Evolutionary conservation across 2,797 vertebrate genomes (phyloP), one percentile per base, ranked within the genome.

Genomic region (Gorsachius magnificus): DNA sequence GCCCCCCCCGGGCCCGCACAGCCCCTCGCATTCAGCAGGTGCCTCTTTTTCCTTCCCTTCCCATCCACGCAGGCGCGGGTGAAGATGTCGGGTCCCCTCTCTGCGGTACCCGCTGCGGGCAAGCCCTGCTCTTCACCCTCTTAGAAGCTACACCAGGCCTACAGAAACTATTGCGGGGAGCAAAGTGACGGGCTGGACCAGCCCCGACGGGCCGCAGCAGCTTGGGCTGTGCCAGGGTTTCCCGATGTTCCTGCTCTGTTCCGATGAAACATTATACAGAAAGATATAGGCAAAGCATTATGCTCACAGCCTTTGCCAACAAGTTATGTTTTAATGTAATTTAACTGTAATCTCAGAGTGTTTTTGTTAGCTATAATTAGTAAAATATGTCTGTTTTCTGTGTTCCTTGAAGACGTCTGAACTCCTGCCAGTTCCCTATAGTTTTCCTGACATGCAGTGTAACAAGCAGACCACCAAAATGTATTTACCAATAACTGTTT

Each of bases 301-400:
- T 89, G 91, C 93, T 97, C 51, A 17, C 85, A 95, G 95, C 81
- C 92, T 58, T 61, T 95, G 97, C 97, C 97, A 97, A 95, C 96
- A 94, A 96, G 95, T 95, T 97, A 94, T 96, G 94, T 97, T 96
- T 95, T 97, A 97, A 98, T 96, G 94, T 95, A 98, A 98, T 98
- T 98, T 98, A 95, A 93, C 97, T 97, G 97, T 97, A 97, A 98
- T 98, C 97, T 95, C 97, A 92, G 97, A 93, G 91, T 97, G 97
- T 98, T 98, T 98, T 97, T 97, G 97, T 97, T 97, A 82, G 92
- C 97, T 98, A 96, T 98, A 98, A 98, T 98, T 98, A 98, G 97
- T 97, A 98, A 98, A 98, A 98, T 96, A 96, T 97, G 98, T 97
- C 97, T 98, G 96, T 97, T 98, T 98, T 98, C 97, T 97, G 92